Evolutionary conservation across 1,140 invertebrate genomes (phyloP), one percentile per base, ranked within the genome.

Genomic region (Olivierus martensii): DNA sequence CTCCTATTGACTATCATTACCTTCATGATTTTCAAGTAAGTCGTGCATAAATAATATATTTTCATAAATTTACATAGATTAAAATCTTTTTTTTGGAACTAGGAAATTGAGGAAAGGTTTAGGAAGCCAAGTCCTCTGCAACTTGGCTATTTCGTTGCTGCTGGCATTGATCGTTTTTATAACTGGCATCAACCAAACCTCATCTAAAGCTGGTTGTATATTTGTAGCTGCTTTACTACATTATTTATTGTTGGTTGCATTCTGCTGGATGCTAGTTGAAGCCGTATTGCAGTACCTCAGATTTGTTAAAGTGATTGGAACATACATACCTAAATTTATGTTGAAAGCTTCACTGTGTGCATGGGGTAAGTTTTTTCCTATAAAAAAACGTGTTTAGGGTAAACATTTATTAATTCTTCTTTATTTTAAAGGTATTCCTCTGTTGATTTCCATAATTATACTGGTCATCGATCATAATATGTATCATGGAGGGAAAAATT

Each of bases 231-330:
- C 67, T 3, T 51, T 69, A 11, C 60, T 73, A 2, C 72, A 73
- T 49, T 74, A 72, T 57, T 68, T 74, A 42, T 64, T 73, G 19
- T 56, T 73, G 12, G 67, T 66, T 0, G 68, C 70, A 1, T 74
- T 74, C 52, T 62, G 66, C 42, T 74, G 72, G 72, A 74, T 74
- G 72, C 59, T 72, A 36, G 68, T 73, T 19, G 70, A 72, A 59
- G 71, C 68, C 0, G 63, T 71, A 17, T 55, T 72, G 19, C 71
- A 72, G 57, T 74, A 74, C 50, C 59, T 72, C 3, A 67, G 66
- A 14, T 70, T 73, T 56, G 72, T 74, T 21, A 71, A 72, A 55
- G 68, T 73, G 9, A 62, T 74, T 18, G 67, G 69, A 4, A 70
- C 69, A 10, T 66, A 73, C 58, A 68, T 72, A 42, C 65, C 69